Evolutionary conservation across 2,888 invertebrate species (phyloP).

Genomic region (Leucophora obtusa): DNA sequence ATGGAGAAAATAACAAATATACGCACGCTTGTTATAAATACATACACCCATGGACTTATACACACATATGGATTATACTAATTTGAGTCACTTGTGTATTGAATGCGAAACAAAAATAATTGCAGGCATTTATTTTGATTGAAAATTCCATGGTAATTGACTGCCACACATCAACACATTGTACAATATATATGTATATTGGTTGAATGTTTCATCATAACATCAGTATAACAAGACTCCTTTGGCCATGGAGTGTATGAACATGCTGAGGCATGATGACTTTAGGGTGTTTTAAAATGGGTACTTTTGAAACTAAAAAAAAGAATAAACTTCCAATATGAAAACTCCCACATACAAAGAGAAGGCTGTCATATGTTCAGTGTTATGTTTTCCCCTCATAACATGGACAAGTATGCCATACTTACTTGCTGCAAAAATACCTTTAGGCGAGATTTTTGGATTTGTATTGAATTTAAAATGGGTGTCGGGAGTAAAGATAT

Average conservation of each 20-base stretch:
- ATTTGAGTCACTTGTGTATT: slow-evolving; percentile 42
- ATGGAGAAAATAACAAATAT: background rate
- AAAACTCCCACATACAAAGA: slow-evolving; percentile 32
- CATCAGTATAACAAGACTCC: background rate
- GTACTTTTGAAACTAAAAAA: slow-evolving; percentile 36
- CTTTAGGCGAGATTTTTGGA: slow-evolving; percentile 37
- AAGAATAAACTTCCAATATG: slow-evolving; percentile 26
- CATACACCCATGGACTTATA: background rate
- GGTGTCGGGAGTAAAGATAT: background rate
- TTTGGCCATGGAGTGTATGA: background rate
- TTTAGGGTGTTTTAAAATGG: slow-evolving; percentile 47
- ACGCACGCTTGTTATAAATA: background rate
- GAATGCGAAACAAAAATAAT: slow-evolving; percentile 58
- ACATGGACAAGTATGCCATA: slow-evolving; percentile 27
- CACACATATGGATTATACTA: slow-evolving; percentile 7
- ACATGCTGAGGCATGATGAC: slow-evolving; percentile 35
- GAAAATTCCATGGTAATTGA: slow-evolving; percentile 66
- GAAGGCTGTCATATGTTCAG: slow-evolving; percentile 52
- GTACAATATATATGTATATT: background rate
- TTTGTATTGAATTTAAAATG: slow-evolving; percentile 28
- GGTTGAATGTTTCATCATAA: slow-evolving; percentile 14
- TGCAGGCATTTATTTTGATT: slow-evolving; percentile 66
- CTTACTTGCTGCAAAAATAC: slow-evolving; percentile 28
- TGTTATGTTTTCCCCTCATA: slow-evolving; percentile 39
- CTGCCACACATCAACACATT: slow-evolving; percentile 60